Evolutionary conservation across 2,797 vertebrate species (phyloP).

Genomic region (Artibeus lituratus): DNA sequence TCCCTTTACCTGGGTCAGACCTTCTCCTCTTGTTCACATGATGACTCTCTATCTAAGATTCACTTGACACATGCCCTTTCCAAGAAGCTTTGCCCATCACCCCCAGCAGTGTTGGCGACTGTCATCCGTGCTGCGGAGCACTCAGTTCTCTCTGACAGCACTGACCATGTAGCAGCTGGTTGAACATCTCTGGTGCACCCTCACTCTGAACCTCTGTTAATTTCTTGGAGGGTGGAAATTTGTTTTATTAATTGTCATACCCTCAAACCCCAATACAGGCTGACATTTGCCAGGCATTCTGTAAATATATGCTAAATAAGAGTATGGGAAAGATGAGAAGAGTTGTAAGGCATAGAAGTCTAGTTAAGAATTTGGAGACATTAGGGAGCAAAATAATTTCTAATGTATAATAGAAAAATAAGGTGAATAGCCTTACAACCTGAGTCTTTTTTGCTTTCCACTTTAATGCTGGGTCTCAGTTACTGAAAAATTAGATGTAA

Average conservation of each 20-base stretch:
- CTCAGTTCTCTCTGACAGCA: neutral
- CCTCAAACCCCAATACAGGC: neutral
- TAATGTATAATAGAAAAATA: conserved; percentile 13
- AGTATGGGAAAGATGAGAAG: neutral
- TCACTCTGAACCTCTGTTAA: neutral
- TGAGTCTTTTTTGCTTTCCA: neutral
- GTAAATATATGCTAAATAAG: neutral
- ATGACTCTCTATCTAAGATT: neutral
- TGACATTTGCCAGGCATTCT: neutral
- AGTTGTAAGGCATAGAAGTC: neutral
- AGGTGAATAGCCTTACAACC: neutral
- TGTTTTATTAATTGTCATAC: neutral
- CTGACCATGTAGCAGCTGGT: neutral
- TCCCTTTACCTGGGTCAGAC: neutral
- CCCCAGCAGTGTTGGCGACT: neutral
- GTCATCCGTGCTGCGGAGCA: neutral
- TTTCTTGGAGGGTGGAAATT: neutral
- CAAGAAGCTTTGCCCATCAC: neutral
- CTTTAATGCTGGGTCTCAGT: neutral
- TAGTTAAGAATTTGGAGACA: neutral
- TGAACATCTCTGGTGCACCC: neutral
- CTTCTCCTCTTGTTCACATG: neutral
- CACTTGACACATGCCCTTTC: neutral
- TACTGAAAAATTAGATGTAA: neutral
- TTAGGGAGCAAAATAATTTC: conserved; percentile 7